These are phyloP conservation scores for Geotrypetes seraphini DNA, from an alignment of 2,797 vertebrate genomes.

Conservation along the genomic window DNA sequence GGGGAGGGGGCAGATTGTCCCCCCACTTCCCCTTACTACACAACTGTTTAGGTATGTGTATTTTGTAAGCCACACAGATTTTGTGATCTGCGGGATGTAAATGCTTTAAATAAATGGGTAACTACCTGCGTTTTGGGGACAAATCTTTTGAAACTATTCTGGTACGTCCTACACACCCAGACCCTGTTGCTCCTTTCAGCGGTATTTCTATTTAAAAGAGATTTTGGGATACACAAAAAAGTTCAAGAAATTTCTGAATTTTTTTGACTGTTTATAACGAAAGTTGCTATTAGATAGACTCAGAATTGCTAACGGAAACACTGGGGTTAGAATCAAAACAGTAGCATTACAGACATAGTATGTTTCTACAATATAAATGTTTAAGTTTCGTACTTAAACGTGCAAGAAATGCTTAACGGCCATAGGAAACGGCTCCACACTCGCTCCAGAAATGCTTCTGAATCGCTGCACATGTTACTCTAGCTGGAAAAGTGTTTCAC, in stretches of 20 bases:
- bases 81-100: too few relatives aligned
- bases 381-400: background rate
- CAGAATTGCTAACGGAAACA: slow-evolving; percentile 28
- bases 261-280: slow-evolving; percentile 7
- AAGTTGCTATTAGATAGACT: background rate
- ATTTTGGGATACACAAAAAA: too few relatives aligned
- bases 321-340: slow-evolving; percentile 26
- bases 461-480: background rate
- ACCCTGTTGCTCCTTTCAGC: background rate
- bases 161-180: too few relatives aligned
- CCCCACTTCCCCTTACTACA: too few relatives aligned
- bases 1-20: too few relatives aligned
- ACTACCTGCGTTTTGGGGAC: too few relatives aligned
- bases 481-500: background rate
- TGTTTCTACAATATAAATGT: slow-evolving; percentile 5
- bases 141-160: too few relatives aligned
- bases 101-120: too few relatives aligned
- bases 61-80: too few relatives aligned
- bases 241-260: background rate
- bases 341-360: background rate
- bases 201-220: too few relatives aligned
- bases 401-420: background rate
- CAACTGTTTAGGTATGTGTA: too few relatives aligned
- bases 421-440: background rate
- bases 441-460: background rate